These are phyloP conservation scores for Saxidomus purpurata DNA, from an alignment of 1,140 invertebrate species.

Conservation along the genomic window DNA sequence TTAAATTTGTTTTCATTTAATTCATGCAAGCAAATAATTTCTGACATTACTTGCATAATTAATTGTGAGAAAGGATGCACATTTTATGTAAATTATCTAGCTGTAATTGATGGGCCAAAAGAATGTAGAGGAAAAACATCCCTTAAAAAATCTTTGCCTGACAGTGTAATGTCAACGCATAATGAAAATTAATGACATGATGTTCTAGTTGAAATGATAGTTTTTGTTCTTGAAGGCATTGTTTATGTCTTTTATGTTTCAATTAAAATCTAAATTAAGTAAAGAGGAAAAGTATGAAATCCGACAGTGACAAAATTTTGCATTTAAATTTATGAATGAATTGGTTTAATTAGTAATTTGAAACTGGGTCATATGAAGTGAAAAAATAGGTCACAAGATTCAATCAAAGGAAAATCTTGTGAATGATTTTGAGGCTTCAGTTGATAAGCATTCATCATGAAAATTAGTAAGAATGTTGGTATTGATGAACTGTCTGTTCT, in stretches of 20 bases:
- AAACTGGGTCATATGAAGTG: too few species aligned
- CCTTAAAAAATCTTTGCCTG: background rate
- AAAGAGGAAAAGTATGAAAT: background rate
- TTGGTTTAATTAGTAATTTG: too few species aligned
- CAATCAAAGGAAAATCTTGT: too few species aligned
- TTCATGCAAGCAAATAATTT: background rate
- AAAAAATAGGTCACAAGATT: too few species aligned
- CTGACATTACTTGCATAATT: slow-evolving; percentile 11
- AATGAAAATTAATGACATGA: background rate
- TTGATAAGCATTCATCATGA: too few species aligned
- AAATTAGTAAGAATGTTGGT: too few species aligned
- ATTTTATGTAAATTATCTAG: slow-evolving; percentile 7
- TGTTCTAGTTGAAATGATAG: background rate
- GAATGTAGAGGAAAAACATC: background rate
- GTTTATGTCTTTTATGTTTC: background rate
- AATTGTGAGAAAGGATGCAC: slow-evolving; percentile 17
- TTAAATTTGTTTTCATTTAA: background rate
- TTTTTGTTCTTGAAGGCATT: background rate
- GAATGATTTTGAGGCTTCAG: too few species aligned
- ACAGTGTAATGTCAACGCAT: background rate
- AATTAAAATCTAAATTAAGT: background rate
- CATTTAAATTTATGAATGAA: background rate
- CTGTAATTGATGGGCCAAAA: background rate
- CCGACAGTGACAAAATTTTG: background rate
- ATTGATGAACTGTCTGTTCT: too few species aligned